These are phyloP conservation scores for Babyrousa celebensis DNA, from an alignment of 2,797 vertebrate species.

Conservation along the genomic window DNA sequence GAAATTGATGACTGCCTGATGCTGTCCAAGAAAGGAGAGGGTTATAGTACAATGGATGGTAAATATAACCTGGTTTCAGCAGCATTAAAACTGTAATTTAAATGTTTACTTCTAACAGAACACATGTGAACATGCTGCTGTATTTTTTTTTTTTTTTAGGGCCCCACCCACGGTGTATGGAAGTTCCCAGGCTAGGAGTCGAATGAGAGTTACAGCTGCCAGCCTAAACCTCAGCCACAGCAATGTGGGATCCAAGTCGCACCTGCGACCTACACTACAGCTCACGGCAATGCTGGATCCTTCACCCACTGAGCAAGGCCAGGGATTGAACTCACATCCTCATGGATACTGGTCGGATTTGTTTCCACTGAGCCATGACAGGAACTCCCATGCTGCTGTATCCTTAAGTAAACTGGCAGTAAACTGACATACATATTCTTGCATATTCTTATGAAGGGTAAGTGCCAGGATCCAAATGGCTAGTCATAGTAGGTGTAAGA, in stretches of 20 bases:
- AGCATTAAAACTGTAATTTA: not conserved
- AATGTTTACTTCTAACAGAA: constrained; percentile 55
- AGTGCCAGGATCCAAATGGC: constrained; percentile 68
- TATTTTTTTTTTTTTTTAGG: not conserved
- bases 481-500: constrained; percentile 76
- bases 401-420: not conserved
- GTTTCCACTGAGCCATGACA: too few relatives aligned
- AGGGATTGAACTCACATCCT: too few relatives aligned
- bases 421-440: constrained; percentile 30
- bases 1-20: not conserved
- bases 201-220: too few relatives aligned
- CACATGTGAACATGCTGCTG: not conserved
- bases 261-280: too few relatives aligned
- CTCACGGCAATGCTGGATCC: too few relatives aligned
- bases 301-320: too few relatives aligned
- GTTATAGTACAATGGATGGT: not conserved
- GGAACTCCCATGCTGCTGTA: too few relatives aligned
- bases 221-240: too few relatives aligned
- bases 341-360: too few relatives aligned
- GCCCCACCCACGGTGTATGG: too few relatives aligned
- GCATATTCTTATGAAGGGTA: constrained; percentile 68
- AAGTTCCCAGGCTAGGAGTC: too few relatives aligned
- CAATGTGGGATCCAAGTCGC: too few relatives aligned
- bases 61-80: not conserved
- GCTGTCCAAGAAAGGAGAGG: not conserved